Percentiles rank a stretch among this genome's conserved stretches.
Evolutionary conservation across 2,113 vertebrate species (phyloP).

Genomic region (Myrmecophaga tridactyla): DNA sequence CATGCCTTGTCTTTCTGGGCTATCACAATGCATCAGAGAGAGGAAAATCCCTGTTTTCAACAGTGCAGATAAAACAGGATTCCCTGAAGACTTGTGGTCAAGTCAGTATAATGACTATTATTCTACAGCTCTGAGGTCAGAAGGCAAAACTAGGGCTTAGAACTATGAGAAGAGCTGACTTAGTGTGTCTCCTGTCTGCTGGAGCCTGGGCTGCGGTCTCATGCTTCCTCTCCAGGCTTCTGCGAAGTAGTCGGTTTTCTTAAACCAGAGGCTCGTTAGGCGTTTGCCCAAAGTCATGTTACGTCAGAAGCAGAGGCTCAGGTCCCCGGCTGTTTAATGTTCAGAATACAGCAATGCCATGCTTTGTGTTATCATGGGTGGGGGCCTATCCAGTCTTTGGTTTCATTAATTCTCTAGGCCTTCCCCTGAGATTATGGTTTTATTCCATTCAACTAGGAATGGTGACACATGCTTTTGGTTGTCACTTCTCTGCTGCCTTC

Average conservation of each 20-base stretch:
- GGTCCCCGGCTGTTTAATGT: fast-evolving
- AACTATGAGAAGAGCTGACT: fast-evolving
- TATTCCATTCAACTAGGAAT: fast-evolving
- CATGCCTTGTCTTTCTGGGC: neutral
- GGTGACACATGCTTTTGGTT: too few relatives aligned
- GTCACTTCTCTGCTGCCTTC: neutral
- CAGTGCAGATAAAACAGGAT: fast-evolving
- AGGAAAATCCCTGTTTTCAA: neutral
- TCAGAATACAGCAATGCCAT: fast-evolving
- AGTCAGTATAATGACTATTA: fast-evolving
- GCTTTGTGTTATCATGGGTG: fast-evolving
- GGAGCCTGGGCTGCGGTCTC: fast-evolving
- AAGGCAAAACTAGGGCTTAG: fast-evolving
- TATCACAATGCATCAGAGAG: neutral
- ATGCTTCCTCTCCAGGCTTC: fast-evolving
- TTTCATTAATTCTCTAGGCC: neutral
- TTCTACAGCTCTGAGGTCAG: neutral
- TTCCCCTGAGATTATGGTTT: fast-evolving
- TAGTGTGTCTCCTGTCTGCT: fast-evolving
- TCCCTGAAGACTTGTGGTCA: neutral
- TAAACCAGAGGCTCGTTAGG: neutral
- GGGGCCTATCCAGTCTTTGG: fast-evolving
- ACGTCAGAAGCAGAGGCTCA: neutral
- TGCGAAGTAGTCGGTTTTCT: fast-evolving
- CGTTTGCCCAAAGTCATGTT: too few relatives aligned